These are phyloP conservation scores for Trachymyrmex septentrionalis DNA, from an alignment of 1,140 invertebrate genomes.

Conservation along the genomic window DNA sequence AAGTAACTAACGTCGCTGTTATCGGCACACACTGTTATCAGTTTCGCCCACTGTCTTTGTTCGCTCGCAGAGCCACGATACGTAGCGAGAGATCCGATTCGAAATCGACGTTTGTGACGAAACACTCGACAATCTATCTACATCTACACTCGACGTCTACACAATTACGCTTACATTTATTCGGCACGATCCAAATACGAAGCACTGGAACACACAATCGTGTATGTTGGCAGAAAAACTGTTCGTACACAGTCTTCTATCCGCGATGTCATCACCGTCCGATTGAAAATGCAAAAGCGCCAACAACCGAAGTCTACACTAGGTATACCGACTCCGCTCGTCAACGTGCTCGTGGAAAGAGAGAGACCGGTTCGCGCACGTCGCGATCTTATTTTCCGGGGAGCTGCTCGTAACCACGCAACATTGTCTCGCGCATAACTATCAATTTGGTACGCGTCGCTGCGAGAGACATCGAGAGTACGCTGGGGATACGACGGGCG, in stretches of 20 bases:
- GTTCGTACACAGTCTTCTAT: background rate
- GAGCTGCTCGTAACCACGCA: too few species aligned
- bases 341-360: background rate
- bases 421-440: too few species aligned
- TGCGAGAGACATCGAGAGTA: background rate
- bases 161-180: background rate
- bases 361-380: background rate
- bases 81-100: background rate
- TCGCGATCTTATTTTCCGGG: background rate
- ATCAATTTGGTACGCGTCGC: background rate
- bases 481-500: background rate
- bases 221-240: background rate
- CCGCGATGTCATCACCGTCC: background rate
- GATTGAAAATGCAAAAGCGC: background rate
- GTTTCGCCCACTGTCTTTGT: constrained; percentile 30
- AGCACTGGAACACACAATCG: background rate
- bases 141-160: background rate
- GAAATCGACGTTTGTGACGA: background rate
- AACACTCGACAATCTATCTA: background rate
- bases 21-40: constrained; percentile 21
- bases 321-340: too few species aligned
- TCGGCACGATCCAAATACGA: background rate
- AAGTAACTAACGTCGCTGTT: background rate
- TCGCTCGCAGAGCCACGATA: constrained; percentile 12
- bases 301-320: background rate